A percentile compares a stretch with the other conserved stretches of the same genome.
These are phyloP conservation scores for Yponomeuta cagnagella DNA, from an alignment of 2,888 invertebrate species.

Conservation along the genomic window DNA sequence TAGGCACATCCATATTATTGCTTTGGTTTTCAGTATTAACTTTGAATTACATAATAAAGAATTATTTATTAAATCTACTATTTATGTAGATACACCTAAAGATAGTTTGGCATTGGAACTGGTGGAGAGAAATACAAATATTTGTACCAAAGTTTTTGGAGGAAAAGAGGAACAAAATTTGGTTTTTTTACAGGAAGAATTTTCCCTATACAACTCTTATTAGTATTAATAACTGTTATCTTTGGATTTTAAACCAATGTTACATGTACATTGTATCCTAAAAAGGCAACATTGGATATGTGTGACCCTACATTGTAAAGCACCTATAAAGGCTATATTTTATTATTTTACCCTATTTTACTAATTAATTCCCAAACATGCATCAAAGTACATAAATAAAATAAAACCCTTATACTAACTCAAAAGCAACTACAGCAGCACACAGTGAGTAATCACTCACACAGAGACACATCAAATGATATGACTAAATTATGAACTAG, in stretches of 20 bases:
- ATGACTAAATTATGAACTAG: slow-evolving; percentile 74
- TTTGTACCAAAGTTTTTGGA: slow-evolving; percentile 49
- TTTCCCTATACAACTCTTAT: not conserved
- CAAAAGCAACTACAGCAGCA: slow-evolving; percentile 69
- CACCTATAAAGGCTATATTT: slow-evolving; percentile 61
- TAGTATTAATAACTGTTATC: slow-evolving; percentile 8
- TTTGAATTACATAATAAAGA: slow-evolving; percentile 39
- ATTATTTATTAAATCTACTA: not conserved
- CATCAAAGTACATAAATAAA: slow-evolving; percentile 57
- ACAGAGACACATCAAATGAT: slow-evolving; percentile 56
- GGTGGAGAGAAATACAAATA: slow-evolving; percentile 54
- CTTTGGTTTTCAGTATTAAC: slow-evolving; percentile 54
- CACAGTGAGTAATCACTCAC: slow-evolving; percentile 59
- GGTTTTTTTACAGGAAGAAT: not conserved
- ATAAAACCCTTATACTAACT: slow-evolving; percentile 45
- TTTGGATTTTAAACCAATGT: slow-evolving; percentile 62
- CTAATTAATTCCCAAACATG: slow-evolving; percentile 55
- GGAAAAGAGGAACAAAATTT: not conserved
- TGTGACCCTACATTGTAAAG: slow-evolving; percentile 62
- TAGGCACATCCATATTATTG: slow-evolving; percentile 71
- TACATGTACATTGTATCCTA: slow-evolving; percentile 49
- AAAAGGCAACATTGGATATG: slow-evolving; percentile 75
- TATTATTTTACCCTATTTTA: slow-evolving; percentile 34
- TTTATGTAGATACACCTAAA: slow-evolving; percentile 49
- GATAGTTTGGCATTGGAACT: slow-evolving; percentile 68